phyloP scores from a whole-genome alignment of 2,113 vertebrate species.

The Anseranas semipalmata region DNA sequence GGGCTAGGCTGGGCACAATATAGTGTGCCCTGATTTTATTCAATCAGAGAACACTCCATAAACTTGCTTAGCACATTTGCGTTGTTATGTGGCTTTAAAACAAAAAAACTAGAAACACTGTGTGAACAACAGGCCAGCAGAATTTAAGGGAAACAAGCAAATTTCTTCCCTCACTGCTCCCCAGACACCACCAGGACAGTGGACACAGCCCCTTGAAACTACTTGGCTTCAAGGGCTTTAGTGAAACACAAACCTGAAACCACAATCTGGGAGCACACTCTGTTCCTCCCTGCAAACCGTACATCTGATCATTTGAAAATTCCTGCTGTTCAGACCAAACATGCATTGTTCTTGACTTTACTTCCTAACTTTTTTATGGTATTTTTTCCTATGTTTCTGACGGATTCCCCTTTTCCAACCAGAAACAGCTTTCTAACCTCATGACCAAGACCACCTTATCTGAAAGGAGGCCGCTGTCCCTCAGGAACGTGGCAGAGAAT shows the following conservation, averaged over 20 bases:
- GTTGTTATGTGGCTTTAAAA: background rate
- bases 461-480: background rate
- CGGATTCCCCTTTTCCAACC: background rate
- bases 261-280: rapidly evolving
- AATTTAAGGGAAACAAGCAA: background rate
- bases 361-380: background rate
- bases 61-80: background rate
- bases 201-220: background rate
- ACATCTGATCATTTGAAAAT: background rate
- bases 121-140: background rate
- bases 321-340: background rate
- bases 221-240: background rate
- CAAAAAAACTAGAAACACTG: background rate
- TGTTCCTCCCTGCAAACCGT: background rate
- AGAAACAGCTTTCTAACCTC: background rate
- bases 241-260: background rate
- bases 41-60: background rate
- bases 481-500: background rate
- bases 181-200: background rate
- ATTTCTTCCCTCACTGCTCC: background rate
- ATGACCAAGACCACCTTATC: background rate
- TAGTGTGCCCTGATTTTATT: background rate
- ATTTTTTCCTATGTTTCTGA: background rate
- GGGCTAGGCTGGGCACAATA: background rate
- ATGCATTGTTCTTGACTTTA: background rate